Evolutionary conservation across 2,113 vertebrate species (phyloP).

Genomic region (Ptilorrhoa leucosticta): DNA sequence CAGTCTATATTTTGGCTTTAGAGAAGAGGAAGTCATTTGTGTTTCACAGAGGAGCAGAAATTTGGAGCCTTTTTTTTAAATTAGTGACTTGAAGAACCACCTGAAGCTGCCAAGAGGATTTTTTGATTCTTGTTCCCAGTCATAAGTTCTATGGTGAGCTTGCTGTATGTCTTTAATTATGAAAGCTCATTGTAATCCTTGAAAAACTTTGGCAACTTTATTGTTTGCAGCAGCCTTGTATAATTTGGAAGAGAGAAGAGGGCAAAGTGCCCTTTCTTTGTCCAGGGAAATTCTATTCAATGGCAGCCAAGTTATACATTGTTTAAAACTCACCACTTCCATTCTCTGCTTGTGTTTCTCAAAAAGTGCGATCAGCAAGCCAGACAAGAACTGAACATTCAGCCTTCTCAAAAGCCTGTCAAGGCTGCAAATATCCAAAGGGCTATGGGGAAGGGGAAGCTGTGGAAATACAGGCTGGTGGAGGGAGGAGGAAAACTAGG

Average conservation of each 20-base stretch:
- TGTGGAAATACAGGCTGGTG: background rate
- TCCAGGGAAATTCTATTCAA: background rate
- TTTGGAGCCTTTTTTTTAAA: background rate
- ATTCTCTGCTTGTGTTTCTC: background rate
- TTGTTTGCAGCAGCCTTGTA: background rate
- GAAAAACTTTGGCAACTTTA: background rate
- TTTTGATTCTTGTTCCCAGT: background rate
- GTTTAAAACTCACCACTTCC: background rate
- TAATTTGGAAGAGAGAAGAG: background rate
- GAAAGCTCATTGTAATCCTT: background rate
- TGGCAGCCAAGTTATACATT: background rate
- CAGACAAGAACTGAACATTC: background rate
- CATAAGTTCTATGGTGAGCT: background rate
- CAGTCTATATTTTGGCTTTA: background rate
- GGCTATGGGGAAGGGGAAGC: background rate
- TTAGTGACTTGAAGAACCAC: background rate
- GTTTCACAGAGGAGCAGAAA: accelerated
- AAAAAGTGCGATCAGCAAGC: background rate
- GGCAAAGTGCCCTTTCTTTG: background rate
- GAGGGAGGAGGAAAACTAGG: background rate
- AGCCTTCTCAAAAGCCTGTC: background rate
- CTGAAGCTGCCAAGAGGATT: background rate
- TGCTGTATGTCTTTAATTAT: background rate
- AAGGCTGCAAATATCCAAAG: background rate
- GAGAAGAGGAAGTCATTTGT: background rate